Conservation (phyloP, 2,888 invertebrate genomes). For the Plebejus anna region DNA sequence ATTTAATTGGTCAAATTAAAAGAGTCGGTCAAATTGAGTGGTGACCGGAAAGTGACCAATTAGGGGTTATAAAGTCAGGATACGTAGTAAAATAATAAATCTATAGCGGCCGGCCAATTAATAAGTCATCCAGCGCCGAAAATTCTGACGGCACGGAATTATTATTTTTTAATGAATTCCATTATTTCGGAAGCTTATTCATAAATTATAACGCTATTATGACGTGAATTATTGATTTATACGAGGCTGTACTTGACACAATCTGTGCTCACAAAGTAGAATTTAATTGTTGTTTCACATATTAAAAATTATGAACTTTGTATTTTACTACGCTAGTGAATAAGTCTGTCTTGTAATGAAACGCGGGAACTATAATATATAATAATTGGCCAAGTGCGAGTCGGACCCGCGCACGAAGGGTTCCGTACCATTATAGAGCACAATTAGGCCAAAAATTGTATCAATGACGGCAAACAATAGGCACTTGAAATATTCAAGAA, state of each 20-base stretch:
- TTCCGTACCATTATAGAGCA: no score
- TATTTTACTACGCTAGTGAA: no score
- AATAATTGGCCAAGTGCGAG: no score
- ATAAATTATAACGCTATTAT: slow-evolving; percentile 22
- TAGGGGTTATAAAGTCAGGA: slow-evolving; percentile 73
- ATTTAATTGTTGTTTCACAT: background rate
- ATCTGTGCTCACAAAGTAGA: background rate
- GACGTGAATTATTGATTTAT: slow-evolving; percentile 12
- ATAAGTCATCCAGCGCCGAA: slow-evolving; percentile 53
- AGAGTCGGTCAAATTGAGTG: slow-evolving; percentile 58
- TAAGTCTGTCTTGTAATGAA: no score
- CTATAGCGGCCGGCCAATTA: slow-evolving; percentile 68
- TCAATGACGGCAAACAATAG: no score
- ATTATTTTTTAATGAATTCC: slow-evolving; percentile 33
- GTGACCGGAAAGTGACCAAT: slow-evolving; percentile 71
- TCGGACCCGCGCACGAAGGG: no score
- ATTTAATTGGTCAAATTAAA: slow-evolving; percentile 16
- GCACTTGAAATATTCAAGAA: no score
- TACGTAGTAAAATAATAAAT: slow-evolving; percentile 77
- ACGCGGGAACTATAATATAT: no score
- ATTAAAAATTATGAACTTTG: background rate
- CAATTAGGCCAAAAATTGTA: no score
- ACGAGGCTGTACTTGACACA: background rate
- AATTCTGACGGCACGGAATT: slow-evolving; percentile 35
- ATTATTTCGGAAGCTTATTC: slow-evolving; percentile 7